Evolutionary conservation across 2,797 vertebrate genomes (phyloP).

Genomic region (Amniataba percoides): DNA sequence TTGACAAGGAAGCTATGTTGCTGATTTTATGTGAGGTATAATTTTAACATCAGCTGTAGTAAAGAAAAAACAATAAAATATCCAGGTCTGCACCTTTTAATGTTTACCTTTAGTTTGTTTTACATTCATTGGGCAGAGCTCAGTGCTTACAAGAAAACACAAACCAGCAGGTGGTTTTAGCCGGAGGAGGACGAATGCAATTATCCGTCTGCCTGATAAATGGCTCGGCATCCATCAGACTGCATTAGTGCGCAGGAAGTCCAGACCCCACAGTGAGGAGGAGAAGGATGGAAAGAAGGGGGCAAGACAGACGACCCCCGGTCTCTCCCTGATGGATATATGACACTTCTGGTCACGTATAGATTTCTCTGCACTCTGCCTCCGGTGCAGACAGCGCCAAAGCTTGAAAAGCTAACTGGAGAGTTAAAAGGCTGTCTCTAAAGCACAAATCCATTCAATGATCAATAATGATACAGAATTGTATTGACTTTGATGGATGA

Average conservation of each 20-base stretch:
- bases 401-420: conserved; percentile 22
- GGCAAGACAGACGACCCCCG: conserved; percentile 7
- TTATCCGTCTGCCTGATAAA: conserved; percentile 70
- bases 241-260: conserved; percentile 39
- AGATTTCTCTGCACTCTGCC: conserved; percentile 53
- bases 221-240: conserved; percentile 69
- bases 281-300: conserved; percentile 4
- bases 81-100: not conserved
- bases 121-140: not conserved
- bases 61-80: conserved; percentile 9
- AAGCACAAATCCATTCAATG: conserved; percentile 44
- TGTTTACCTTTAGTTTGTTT: not conserved
- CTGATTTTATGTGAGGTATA: not conserved
- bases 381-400: conserved; percentile 25
- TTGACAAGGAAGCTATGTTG: not conserved
- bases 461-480: conserved; percentile 55
- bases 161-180: conserved; percentile 37
- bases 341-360: conserved; percentile 40
- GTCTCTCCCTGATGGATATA: conserved; percentile 53
- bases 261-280: conserved; percentile 32
- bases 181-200: conserved; percentile 37
- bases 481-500: conserved; percentile 29
- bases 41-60: not conserved
- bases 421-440: conserved; percentile 28
- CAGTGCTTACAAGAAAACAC: conserved; percentile 31